Conservation (phyloP, 1,140 invertebrate species). For the Octopus sinensis region DNA sequence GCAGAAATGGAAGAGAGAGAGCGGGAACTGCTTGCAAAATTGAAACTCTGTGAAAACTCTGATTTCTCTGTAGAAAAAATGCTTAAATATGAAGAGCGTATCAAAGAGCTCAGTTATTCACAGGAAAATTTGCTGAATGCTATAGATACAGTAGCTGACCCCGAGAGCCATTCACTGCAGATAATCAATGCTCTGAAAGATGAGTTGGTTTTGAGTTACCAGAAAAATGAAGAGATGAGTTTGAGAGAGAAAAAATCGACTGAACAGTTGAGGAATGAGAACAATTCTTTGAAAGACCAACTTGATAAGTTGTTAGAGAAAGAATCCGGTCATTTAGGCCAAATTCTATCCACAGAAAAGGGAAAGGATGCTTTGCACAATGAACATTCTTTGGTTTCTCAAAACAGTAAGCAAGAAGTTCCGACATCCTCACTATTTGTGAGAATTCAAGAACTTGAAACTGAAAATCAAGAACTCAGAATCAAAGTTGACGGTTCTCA, state of each 20-base stretch:
- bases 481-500: conserved; percentile 24
- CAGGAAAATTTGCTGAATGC: conserved; percentile 42
- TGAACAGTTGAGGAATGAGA: conserved; percentile 22
- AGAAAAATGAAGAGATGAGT: conserved; percentile 26
- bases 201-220: conserved; percentile 9
- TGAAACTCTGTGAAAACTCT: conserved; percentile 35
- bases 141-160: conserved; percentile 43
- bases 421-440: conserved; percentile 35
- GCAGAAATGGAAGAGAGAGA: conserved; percentile 41
- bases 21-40: conserved; percentile 35
- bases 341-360: conserved; percentile 26
- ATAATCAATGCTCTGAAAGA: conserved; percentile 32
- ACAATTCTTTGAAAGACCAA: not conserved
- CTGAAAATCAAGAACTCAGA: conserved; percentile 34
- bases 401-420: not conserved
- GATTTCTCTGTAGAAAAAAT: conserved; percentile 38
- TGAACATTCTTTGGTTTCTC: not conserved
- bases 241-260: conserved; percentile 19
- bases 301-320: conserved; percentile 18
- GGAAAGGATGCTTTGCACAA: conserved; percentile 28
- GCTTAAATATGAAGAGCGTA: conserved; percentile 39
- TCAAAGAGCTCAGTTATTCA: conserved; percentile 40
- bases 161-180: conserved; percentile 37
- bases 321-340: conserved; percentile 24
- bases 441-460: conserved; percentile 40